Evolutionary conservation across 2,113 vertebrate genomes (phyloP).

Genomic region (Sinocyclocheilus maitianheensis): DNA sequence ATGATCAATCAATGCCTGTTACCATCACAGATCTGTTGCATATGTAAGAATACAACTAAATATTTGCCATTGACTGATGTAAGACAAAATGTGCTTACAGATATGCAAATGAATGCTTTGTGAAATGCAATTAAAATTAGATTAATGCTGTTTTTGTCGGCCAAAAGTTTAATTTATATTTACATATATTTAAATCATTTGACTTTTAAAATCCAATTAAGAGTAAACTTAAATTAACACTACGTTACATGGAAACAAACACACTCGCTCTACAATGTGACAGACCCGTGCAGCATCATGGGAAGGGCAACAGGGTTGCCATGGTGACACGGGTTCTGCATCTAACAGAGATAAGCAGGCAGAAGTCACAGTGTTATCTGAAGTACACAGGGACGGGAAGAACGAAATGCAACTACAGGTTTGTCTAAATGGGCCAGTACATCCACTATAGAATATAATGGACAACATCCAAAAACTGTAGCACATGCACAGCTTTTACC

Average conservation of each 20-base stretch:
- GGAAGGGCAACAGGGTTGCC: constrained; percentile 34
- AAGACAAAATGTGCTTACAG: background rate
- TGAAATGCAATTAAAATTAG: background rate
- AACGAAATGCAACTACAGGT: background rate
- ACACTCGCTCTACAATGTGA: background rate
- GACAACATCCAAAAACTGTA: background rate
- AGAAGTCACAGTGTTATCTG: constrained; percentile 33
- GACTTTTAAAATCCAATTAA: background rate
- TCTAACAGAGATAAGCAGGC: constrained; percentile 28
- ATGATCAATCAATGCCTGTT: background rate
- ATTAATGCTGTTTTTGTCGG: background rate
- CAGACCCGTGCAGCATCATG: background rate
- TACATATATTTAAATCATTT: background rate
- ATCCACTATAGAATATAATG: background rate
- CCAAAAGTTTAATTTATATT: background rate
- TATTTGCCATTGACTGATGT: background rate
- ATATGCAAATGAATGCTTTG: background rate
- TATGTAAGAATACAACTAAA: background rate
- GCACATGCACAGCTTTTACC: background rate
- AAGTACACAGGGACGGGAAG: background rate
- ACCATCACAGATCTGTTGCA: background rate
- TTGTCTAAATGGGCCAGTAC: background rate
- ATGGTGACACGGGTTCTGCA: constrained; percentile 30
- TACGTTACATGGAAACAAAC: background rate
- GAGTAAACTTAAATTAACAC: background rate